phyloP scores from a whole-genome alignment of 2,797 vertebrate genomes.

The Knipowitschia caucasica region DNA sequence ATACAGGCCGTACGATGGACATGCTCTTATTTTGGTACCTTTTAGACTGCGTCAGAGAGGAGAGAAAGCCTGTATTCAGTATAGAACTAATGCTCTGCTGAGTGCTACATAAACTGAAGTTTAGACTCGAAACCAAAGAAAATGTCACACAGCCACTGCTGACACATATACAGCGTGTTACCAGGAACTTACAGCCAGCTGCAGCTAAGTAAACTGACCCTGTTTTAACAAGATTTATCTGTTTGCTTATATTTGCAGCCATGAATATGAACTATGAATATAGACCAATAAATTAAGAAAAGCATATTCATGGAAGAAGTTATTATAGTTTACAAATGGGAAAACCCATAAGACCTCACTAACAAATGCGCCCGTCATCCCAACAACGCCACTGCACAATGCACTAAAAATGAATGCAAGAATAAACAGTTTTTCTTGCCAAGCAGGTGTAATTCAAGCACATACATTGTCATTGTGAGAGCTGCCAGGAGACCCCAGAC shows the following conservation, averaged over 20 bases:
- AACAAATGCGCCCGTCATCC: conserved; percentile 40
- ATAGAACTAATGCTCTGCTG: conserved; percentile 48
- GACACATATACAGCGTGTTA: conserved; percentile 53
- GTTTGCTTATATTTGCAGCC: conserved; percentile 1
- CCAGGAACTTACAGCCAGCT: conserved; percentile 40
- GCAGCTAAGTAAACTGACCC: conserved; percentile 25
- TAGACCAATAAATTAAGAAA: no score
- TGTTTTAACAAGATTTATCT: conserved; percentile 10
- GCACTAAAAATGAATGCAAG: conserved; percentile 46
- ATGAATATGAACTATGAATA: neutral
- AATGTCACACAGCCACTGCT: conserved; percentile 46
- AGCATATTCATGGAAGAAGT: no score
- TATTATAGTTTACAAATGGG: no score
- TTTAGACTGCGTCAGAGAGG: conserved; percentile 52
- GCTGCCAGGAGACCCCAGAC: conserved; percentile 60
- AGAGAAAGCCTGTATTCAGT: conserved; percentile 43
- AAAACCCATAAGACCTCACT: conserved; percentile 22
- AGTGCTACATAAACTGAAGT: conserved; percentile 52
- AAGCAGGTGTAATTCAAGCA: conserved; percentile 71
- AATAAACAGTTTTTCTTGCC: conserved; percentile 63
- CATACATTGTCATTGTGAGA: conserved; percentile 72
- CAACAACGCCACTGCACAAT: conserved; percentile 42
- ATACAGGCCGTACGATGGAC: conserved; percentile 54
- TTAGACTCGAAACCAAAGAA: conserved; percentile 44
- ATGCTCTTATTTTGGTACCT: conserved; percentile 58